Percentiles rank a stretch among this genome's conserved stretches.
Conservation (phyloP, 2,888 invertebrate species). For the Yponomeuta sedellus region DNA sequence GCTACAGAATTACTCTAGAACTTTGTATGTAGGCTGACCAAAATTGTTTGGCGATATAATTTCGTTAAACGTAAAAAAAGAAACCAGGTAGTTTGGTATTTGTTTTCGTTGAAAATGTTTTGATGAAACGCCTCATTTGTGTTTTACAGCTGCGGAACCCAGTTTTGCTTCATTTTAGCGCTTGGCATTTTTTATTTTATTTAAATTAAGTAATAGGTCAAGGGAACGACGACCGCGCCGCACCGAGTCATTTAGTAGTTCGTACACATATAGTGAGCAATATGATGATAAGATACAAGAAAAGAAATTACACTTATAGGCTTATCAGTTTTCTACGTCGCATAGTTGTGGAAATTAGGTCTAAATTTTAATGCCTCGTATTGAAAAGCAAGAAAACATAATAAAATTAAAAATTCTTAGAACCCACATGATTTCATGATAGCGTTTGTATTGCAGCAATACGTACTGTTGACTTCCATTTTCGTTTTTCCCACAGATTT, state of each 20-base stretch:
- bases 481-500: not conserved
- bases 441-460: not conserved
- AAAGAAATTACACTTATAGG: no score
- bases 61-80: no score
- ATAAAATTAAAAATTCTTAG: not conserved
- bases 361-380: no score
- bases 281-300: no score
- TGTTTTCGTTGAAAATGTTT: no score
- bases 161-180: not conserved
- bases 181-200: constrained; percentile 21
- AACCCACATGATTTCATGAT: not conserved
- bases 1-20: no score
- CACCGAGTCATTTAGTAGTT: not conserved
- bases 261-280: not conserved
- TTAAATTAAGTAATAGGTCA: constrained; percentile 50
- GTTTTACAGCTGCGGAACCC: not conserved
- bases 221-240: constrained; percentile 30
- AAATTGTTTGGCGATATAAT: no score
- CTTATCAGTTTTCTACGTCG: no score
- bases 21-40: no score
- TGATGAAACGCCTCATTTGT: not conserved
- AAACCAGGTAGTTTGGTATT: no score
- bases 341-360: no score
- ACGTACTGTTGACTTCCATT: not conserved
- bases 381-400: no score